phyloP scores from a whole-genome alignment of 2,797 vertebrate genomes.

The Cossypha heuglini region DNA sequence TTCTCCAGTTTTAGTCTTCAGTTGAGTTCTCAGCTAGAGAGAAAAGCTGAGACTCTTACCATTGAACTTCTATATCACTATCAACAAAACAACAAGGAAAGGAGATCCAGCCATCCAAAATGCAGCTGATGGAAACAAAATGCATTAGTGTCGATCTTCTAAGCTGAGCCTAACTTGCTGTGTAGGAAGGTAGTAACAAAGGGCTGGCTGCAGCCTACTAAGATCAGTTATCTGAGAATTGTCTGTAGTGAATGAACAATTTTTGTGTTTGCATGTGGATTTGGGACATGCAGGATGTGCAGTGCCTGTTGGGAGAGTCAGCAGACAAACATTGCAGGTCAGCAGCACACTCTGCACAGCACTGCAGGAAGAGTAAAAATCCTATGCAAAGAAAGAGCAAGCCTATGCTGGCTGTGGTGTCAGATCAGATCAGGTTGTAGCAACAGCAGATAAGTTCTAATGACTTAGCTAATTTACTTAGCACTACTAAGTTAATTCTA shows the following conservation, averaged over 20 bases:
- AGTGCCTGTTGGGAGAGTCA: neutral
- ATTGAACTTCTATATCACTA: neutral
- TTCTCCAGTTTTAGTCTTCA: neutral
- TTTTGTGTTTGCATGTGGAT: neutral
- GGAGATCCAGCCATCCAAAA: neutral
- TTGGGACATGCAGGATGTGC: neutral
- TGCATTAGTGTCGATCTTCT: neutral
- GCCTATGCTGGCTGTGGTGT: neutral
- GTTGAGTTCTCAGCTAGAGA: neutral
- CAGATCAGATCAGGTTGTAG: neutral
- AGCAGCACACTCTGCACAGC: neutral
- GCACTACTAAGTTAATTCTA: neutral
- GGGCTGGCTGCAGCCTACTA: neutral
- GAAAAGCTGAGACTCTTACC: neutral
- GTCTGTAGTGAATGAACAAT: neutral
- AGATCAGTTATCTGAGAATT: neutral
- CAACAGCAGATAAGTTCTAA: neutral
- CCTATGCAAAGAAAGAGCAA: neutral
- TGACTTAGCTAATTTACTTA: neutral
- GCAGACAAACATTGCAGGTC: neutral
- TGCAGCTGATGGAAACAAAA: neutral
- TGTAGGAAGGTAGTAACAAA: neutral
- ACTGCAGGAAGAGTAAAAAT: neutral
- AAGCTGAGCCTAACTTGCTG: neutral
- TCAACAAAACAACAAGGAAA: neutral